Percentiles rank a stretch among this genome's conserved stretches.
phyloP scores from a whole-genome alignment of 1,140 invertebrate species.

The Octopus bimaculoides region DNA sequence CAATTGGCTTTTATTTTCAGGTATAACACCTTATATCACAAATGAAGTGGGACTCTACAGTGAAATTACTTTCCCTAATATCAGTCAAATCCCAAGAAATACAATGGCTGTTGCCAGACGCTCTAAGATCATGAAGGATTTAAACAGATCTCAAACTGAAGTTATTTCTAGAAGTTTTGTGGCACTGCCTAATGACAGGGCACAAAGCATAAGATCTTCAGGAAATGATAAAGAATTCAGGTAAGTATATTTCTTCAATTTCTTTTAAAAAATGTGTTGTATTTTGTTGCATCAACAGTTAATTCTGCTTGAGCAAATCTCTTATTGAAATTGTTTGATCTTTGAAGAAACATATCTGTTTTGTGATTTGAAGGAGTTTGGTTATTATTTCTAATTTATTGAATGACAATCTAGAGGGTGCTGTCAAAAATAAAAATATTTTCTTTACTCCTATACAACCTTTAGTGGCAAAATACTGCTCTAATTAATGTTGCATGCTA shows the following conservation, averaged over 20 bases:
- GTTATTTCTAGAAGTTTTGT: slow-evolving; percentile 28
- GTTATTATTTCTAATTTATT: too few species aligned
- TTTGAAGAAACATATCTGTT: too few species aligned
- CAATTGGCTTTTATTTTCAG: slow-evolving; percentile 30
- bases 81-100: slow-evolving; percentile 41
- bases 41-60: slow-evolving; percentile 57
- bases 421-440: too few species aligned
- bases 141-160: background rate
- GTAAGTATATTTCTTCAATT: slow-evolving; percentile 33
- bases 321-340: too few species aligned
- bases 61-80: slow-evolving; percentile 44
- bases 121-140: slow-evolving; percentile 24
- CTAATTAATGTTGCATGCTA: too few species aligned
- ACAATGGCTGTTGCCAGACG: slow-evolving; percentile 37
- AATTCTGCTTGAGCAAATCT: too few species aligned
- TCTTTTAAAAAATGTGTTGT: too few species aligned
- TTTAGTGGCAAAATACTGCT: too few species aligned
- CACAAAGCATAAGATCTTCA: slow-evolving; percentile 51
- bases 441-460: too few species aligned
- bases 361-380: too few species aligned
- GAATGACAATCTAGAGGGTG: too few species aligned
- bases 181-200: slow-evolving; percentile 56
- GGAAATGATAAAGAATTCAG: slow-evolving; percentile 45
- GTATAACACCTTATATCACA: slow-evolving; percentile 54
- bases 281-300: too few species aligned